Base-by-base conservation (phyloP, 2,888 invertebrate species). In the Drosophila mercatorum region DNA sequence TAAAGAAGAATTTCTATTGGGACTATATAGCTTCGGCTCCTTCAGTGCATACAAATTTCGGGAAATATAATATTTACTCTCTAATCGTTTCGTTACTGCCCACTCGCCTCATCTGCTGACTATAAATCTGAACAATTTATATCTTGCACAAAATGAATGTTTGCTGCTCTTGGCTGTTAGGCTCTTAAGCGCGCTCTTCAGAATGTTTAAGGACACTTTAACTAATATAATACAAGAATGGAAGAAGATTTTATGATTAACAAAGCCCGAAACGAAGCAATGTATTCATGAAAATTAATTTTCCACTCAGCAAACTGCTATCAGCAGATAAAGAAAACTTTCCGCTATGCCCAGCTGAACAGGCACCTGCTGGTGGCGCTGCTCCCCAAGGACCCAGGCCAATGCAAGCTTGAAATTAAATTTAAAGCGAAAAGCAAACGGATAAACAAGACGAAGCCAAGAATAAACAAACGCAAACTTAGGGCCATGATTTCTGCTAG, bases 401-500 rank as follows among this genome's bases (percentile, higher is more conserved):
- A 67, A 70, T 68, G 76, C 64, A 57, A 61, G 77, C 70, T 70
- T 70, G 65, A 84, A 84, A 85, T 81, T 83, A 72, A 82, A 82
- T 72, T 84, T 63, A 72, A 66, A 73, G 69, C 68, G 66, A 59
- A 72, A 72, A 64, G 17, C 57, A 73, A 73, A 56, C 62, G 68
- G 64, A 72, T 66, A 81, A 75, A 72, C 70, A 76, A 66, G 43
- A 58, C 75, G 57, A 68, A 59, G 56, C 55, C 28, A 55, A 68
- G 64, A 60, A 76, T 71, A 73, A 76, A 71, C 70, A 80, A 66
- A 63, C 55, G 57, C 60, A 60, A 47, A 68, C 57, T 60, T 64
- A 36, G 22, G 52, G 36, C 53, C 46, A 47, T 40, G 56, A 38
- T 61, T 68, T 63, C 62, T n/a, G 55, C 38, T 31, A 47, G 52